Evolutionary conservation across 2,888 invertebrate species (phyloP), one percentile per base, ranked within the genome.

Genomic region (Agrotis ipsilon): DNA sequence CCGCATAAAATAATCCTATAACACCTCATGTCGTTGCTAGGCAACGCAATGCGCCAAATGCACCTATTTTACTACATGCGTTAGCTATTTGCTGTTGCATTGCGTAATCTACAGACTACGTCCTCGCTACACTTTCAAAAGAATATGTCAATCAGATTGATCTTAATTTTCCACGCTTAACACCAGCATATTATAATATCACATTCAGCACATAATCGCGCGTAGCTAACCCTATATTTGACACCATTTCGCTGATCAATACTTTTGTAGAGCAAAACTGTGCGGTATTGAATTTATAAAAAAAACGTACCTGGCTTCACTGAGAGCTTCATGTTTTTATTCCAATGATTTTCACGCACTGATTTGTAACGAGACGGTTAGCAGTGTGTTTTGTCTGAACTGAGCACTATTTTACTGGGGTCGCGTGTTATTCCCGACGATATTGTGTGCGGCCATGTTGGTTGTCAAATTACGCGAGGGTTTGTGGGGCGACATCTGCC

Each of bases 21-120:
- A 68, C 66, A 75, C 68, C 69, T 68, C 63, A 81, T 73, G 75
- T 62, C 83, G 94, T 95, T 94, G 93, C 95, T 90, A 89, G 85
- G 95, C 92, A 94, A 94, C 94, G 88, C 87, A 91, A 88, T 94
- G 93, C 94, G 92, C 90, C 89, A 92, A 91, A 89, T 90, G 93
- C 93, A 92, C 89, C 88, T 89, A 87, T 89, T 87, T 85, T 81
- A 72, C 74, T 68, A 83, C 80, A 83, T 84, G 79, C 86, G 81
- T 83, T 85, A 81, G 78, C 70, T 81, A 79, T 83, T 81, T 83
- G 61, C 77, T 74, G 43, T 79, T 67, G 72, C 78, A 84, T 87
- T 87, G 83, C 85, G 82, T 86, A 87, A 86, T 80, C 65, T 70
- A 55, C 46, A 49, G 60, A 73, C 39, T 55, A 60, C 58, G 68